These are phyloP conservation scores for Watsonalla cultraria DNA, from an alignment of 2,888 invertebrate species.

Conservation along the genomic window DNA sequence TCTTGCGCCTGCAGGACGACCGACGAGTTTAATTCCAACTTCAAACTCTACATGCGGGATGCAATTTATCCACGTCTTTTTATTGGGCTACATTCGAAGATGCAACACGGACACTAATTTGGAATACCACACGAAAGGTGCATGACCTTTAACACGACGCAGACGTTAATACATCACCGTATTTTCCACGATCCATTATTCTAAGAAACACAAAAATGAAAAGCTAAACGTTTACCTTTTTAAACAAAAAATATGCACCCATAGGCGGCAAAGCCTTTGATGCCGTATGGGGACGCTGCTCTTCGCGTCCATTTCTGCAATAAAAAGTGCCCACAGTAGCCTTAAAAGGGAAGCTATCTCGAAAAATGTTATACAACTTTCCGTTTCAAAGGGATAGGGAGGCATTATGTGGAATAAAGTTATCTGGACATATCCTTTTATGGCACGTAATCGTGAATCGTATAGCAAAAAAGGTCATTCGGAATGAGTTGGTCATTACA, in stretches of 20 bases:
- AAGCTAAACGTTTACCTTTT: slow-evolving; percentile 12
- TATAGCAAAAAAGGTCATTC: slow-evolving; percentile 60
- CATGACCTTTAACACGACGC: slow-evolving; percentile 41
- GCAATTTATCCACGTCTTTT: slow-evolving; percentile 53
- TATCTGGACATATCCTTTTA: slow-evolving; percentile 74
- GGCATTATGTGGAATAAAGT: slow-evolving; percentile 71
- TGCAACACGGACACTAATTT: slow-evolving; percentile 44
- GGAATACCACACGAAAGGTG: slow-evolving; percentile 46
- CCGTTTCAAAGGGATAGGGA: slow-evolving; percentile 71
- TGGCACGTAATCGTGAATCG: slow-evolving; percentile 52
- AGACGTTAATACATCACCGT: slow-evolving; percentile 2
- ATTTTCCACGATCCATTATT: not conserved
- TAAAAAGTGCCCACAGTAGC: slow-evolving; percentile 53
- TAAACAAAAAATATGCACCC: slow-evolving; percentile 45
- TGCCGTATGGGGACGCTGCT: slow-evolving; percentile 36
- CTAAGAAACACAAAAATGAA: not conserved
- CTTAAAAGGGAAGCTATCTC: slow-evolving; percentile 64
- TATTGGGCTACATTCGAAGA: slow-evolving; percentile 48
- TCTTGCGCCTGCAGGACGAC: slow-evolving; percentile 30
- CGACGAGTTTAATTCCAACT: slow-evolving; percentile 60
- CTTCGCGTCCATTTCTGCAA: slow-evolving; percentile 52
- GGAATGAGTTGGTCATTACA: slow-evolving; percentile 58
- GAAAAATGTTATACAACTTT: slow-evolving; percentile 71
- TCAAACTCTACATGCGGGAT: slow-evolving; percentile 53
- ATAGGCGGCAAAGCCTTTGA: slow-evolving; percentile 58